Evolutionary conservation across 1,140 invertebrate genomes (phyloP), one percentile per base, ranked within the genome.

Genomic region (Neodiprion pinetum): DNA sequence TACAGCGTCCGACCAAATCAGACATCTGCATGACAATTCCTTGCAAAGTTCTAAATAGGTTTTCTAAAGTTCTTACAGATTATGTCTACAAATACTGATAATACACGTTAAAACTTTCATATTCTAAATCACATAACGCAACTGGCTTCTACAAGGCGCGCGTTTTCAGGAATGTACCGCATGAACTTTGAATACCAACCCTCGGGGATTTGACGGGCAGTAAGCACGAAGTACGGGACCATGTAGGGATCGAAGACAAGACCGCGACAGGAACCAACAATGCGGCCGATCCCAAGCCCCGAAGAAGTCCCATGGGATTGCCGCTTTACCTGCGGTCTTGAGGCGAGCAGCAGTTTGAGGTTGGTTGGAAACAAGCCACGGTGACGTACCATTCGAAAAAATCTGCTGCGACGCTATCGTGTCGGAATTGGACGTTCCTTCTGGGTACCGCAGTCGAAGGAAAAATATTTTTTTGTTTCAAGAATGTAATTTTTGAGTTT

Each of bases 121-220:
- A 2, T 40, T 40, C 28, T 40, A 40, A 40, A 40, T 40, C 28
- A 40, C 28, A 5, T 40, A 40, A 40, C 28, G 28, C 28, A 40
- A 40, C 28, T 40, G 28, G 5, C 28, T 40, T 40, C 2, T 40
- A 40, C 2, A 40, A 2, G 1, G 77, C 81, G 77, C 81, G 81
- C 78, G 82, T 83, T 86, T 80, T 67, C 73, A 79, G 78, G 80
- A 80, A 84, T 85, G 82, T 83, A 84, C 82, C 77, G 77, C 81
- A 83, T 87, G 82, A 40, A 85, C 83, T 85, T 77, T 76, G 80
- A 86, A 85, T 84, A 82, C 82, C 82, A 84, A 86, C 84, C 85
- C 85, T 80, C 68, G 70, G 83, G 82, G 85, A 86, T 73, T 70
- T 61, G 78, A 75, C 75, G 72, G 80, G 78, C 82, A 78, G 76